Conservation (phyloP, 2,113 vertebrate genomes). For the Steatornis caripensis region DNA sequence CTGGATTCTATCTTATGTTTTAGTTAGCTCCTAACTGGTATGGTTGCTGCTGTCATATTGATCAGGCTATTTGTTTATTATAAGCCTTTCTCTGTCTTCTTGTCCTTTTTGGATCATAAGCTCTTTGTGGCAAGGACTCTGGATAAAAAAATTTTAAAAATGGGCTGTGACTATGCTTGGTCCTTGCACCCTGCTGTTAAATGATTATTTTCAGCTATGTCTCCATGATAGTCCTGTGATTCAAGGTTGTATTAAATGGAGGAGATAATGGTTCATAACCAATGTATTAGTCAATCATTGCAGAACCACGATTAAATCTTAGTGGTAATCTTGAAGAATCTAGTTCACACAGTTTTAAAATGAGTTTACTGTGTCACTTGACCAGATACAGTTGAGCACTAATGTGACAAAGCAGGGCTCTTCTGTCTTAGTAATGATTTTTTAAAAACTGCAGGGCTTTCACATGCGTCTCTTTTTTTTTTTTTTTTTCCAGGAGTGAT, state of each 20-base stretch:
- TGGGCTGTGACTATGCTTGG: background rate
- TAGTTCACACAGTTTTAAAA: background rate
- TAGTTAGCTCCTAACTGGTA: background rate
- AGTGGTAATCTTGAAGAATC: background rate
- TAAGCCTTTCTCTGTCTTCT: background rate
- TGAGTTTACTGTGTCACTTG: background rate
- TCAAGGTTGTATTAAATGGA: background rate
- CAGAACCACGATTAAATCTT: background rate
- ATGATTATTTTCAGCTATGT: background rate
- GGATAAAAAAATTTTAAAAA: background rate
- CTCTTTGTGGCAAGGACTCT: background rate
- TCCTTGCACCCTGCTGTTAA: background rate
- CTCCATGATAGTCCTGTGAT: background rate
- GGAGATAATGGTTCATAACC: background rate
- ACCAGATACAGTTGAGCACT: background rate
- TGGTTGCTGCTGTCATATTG: background rate
- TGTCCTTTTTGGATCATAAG: background rate
- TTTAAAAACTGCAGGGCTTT: background rate
- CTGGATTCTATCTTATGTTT: background rate
- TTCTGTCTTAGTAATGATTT: background rate
- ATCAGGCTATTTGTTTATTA: background rate
- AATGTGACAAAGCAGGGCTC: background rate
- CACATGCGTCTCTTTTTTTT: rapidly evolving
- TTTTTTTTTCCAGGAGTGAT: background rate
- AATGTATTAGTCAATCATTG: background rate